Evolutionary conservation across 92 coral and sea anemone genomes (phyloP).

Genomic region (Porites rus): DNA sequence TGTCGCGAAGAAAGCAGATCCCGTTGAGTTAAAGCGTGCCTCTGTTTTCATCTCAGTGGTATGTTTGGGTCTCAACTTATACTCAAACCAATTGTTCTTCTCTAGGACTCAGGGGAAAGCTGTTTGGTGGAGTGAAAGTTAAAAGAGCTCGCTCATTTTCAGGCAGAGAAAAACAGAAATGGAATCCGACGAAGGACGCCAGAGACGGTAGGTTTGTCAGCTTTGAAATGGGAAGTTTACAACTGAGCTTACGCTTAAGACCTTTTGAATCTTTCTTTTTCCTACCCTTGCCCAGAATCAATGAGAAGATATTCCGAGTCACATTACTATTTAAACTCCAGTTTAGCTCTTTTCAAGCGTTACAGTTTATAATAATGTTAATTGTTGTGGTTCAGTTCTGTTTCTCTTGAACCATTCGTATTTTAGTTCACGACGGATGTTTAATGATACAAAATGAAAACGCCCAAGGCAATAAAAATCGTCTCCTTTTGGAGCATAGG

Average conservation of each 20-base stretch:
- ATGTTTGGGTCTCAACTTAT: background rate
- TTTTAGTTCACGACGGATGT: conserved; percentile 4
- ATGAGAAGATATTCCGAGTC: background rate
- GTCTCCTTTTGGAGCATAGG: background rate
- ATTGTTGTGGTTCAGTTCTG: background rate
- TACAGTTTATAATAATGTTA: background rate
- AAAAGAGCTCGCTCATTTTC: conserved; percentile 90
- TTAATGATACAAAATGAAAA: conserved; percentile 1
- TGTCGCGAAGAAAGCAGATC: conserved; percentile 6
- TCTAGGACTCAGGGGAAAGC: conserved; percentile 80
- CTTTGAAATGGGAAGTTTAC: conserved; percentile 16
- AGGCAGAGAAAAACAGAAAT: conserved; percentile 91
- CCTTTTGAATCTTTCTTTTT: background rate
- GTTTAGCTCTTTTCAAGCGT: background rate
- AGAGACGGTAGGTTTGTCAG: conserved; percentile 71
- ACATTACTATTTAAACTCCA: background rate
- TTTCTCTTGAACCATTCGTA: background rate
- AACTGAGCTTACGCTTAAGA: background rate
- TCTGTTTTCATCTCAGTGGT: conserved; percentile 41
- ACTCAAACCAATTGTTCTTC: conserved; percentile 18
- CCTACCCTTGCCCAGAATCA: background rate
- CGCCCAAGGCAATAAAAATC: conserved; percentile 1
- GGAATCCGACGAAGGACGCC: conserved; percentile 46
- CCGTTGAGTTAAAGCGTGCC: background rate
- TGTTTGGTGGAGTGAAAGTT: conserved; percentile 84